Conservation (phyloP, 1,140 invertebrate species). For the Campoletis sonorensis region DNA sequence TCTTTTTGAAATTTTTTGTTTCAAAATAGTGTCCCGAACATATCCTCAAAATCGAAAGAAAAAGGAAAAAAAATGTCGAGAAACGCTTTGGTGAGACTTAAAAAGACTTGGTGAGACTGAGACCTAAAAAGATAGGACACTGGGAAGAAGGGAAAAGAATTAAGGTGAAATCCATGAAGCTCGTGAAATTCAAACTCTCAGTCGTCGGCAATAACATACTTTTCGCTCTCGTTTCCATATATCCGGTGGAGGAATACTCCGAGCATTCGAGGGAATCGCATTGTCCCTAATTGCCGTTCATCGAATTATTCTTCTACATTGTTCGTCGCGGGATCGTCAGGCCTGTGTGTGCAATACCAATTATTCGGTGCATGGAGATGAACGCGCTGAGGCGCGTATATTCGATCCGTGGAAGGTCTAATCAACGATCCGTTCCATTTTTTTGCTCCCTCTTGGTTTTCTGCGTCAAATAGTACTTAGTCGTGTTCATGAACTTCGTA, state of each 20-base stretch:
- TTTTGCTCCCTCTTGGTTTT: conserved; percentile 7
- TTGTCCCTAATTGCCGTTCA: conserved; percentile 31
- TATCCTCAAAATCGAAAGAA: no score
- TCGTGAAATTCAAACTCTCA: not conserved
- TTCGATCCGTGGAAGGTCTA: conserved; percentile 14
- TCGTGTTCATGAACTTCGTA: not conserved
- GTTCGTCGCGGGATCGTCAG: conserved; percentile 13
- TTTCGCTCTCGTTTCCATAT: conserved; percentile 17
- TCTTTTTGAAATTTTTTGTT: no score
- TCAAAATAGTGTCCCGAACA: no score
- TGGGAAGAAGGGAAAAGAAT: not conserved
- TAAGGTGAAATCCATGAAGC: not conserved
- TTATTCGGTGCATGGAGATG: conserved; percentile 27
- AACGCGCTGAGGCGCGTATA: conserved; percentile 6
- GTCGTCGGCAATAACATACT: not conserved
- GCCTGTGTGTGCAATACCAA: conserved; percentile 24
- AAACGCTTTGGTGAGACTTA: not conserved
- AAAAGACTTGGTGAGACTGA: not conserved
- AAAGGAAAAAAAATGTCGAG: no score
- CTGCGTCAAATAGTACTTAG: not conserved
- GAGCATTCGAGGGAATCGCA: conserved; percentile 19
- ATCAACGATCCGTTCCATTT: conserved; percentile 29
- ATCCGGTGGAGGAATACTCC: conserved; percentile 15
- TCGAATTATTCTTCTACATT: conserved; percentile 16
- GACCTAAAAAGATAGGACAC: not conserved